Evolutionary conservation across 2,113 vertebrate species (phyloP).

Genomic region (Trinectes maculatus): DNA sequence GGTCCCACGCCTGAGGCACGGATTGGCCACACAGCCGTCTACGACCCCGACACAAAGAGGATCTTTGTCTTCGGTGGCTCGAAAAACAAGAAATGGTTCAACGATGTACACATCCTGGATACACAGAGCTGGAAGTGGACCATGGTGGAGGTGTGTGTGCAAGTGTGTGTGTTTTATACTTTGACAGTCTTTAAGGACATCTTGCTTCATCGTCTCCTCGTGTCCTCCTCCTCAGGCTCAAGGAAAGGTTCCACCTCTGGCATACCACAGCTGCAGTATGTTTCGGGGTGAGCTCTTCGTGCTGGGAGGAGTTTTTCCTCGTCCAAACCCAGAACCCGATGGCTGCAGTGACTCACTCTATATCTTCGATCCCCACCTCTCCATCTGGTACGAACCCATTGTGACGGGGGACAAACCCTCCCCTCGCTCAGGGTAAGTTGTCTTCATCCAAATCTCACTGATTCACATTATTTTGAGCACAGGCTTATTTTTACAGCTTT

Average conservation of each 20-base stretch:
- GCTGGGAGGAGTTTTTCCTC: slow-evolving; percentile 82
- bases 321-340: slow-evolving; percentile 78
- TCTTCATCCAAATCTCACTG: background rate
- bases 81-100: slow-evolving; percentile 84
- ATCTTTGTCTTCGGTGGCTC: slow-evolving; percentile 85
- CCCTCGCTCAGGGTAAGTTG: slow-evolving; percentile 83
- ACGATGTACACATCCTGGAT: slow-evolving; percentile 83
- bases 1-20: slow-evolving; percentile 82
- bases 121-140: slow-evolving; percentile 84
- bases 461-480: background rate
- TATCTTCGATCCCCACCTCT: slow-evolving; percentile 85
- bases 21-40: slow-evolving; percentile 81
- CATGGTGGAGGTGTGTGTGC: slow-evolving; percentile 76
- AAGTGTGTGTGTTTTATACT: background rate
- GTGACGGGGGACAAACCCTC: slow-evolving; percentile 81
- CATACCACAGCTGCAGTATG: slow-evolving; percentile 83
- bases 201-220: background rate
- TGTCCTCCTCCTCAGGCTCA: slow-evolving; percentile 67
- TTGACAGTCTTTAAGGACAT: background rate
- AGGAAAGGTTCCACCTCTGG: slow-evolving; percentile 83
- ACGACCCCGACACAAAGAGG: slow-evolving; percentile 74
- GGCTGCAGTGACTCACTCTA: slow-evolving; percentile 85
- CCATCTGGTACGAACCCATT: slow-evolving; percentile 88
- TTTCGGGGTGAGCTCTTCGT: slow-evolving; percentile 83
- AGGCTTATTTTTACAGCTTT: background rate